Evolutionary conservation across 2,113 vertebrate species (phyloP), one percentile per base, ranked within the genome.

Genomic region (Mastomys natalensis): DNA sequence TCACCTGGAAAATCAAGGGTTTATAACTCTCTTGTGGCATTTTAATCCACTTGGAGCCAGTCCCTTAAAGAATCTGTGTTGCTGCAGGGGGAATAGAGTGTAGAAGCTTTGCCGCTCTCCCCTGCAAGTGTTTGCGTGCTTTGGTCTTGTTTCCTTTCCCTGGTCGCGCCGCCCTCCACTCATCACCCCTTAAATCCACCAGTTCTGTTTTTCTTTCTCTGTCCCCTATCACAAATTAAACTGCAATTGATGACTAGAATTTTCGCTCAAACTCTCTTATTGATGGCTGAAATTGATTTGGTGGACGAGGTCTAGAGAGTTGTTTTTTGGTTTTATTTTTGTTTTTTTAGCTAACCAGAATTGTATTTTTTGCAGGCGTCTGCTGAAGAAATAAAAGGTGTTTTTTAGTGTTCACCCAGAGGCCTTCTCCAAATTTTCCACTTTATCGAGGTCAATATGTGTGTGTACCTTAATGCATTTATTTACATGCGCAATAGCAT

Each of bases 331-430:
- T 70, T n/a, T 37, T n/a, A 10, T 66, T 11, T 16, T 70, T 64
- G 13, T n/a, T 58, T 66, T 82, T 82, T 88, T 78, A 96, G 48
- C 3, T 81, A 55, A 68, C 22, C 10, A 89, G 48, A 82, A 43
- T 80, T 74, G 84, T 66, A n/a, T 92, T 77, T 92, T 77, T 78
- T 51, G 90, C n/a, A 87, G 37, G 88, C 48, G 10, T 4, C 58
- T 55, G 29, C 37, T 29, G 68, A 78, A 89, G n/a, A 90, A 92
- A 94, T 53, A 37, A 91, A 89, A 78, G 24, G 55, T 58, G 19
- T 72, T 82, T 58, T 72, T 95, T 60, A 89, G 88, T 43, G 26
- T 11, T 53, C 40, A 62, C 8, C 6, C 37, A n/a, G 31, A 77
- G 9, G 29, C 60, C 58, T 58, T 31, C 81, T 62, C 51, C 5